A percentile compares a stretch with the other conserved stretches of the same genome.
Conservation (phyloP, 2,797 vertebrate species). For the Toxotes lorentzi region DNA sequence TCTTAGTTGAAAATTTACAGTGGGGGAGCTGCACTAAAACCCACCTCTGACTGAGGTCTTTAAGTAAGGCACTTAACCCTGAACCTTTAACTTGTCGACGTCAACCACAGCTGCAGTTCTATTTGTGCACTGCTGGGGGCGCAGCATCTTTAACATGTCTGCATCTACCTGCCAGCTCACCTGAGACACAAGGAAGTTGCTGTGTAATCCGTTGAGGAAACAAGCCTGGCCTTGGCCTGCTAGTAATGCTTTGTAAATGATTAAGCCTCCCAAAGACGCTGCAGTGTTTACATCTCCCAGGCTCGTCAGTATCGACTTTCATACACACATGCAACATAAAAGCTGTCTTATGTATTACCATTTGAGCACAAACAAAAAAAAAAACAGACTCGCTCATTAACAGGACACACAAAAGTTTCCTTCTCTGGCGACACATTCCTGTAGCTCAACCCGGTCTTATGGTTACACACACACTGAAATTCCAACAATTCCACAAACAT, state of each 20-base stretch:
- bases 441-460: constrained; percentile 1
- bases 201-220: constrained; percentile 21
- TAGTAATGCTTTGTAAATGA: constrained; percentile 59
- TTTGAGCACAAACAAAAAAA: not conserved
- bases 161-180: constrained; percentile 24
- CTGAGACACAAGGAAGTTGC: constrained; percentile 28
- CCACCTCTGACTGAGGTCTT: not conserved
- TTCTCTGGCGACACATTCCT: constrained; percentile 11
- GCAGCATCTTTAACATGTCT: not conserved
- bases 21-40: not conserved
- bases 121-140: constrained; percentile 39
- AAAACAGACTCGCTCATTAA: constrained; percentile 9
- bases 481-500: constrained; percentile 28
- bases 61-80: constrained; percentile 18
- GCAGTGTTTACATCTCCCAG: constrained; percentile 52
- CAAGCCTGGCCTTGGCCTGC: constrained; percentile 8
- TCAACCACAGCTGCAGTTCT: constrained; percentile 2
- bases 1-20: constrained; percentile 29
- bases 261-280: constrained; percentile 52
- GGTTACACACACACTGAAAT: constrained; percentile 20
- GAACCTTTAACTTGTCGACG: not conserved
- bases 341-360: not conserved
- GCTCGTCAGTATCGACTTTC: not conserved
- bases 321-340: not conserved
- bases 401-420: not conserved